Base-by-base conservation (phyloP, 2,113 vertebrate genomes). In the Gasterosteus nipponicus region DNA sequence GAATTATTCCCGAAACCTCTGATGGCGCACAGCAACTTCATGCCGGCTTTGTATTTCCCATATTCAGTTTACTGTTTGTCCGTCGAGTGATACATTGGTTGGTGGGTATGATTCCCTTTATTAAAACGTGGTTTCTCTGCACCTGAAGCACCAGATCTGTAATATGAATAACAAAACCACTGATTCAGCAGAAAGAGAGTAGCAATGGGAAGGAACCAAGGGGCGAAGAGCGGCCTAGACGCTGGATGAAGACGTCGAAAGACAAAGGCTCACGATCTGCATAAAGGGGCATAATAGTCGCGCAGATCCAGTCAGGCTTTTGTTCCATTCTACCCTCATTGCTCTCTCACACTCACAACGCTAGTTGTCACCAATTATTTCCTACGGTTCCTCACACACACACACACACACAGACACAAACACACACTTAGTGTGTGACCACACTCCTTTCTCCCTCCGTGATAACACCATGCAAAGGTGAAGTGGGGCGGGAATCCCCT, bases 401-500 rank as follows among this genome's bases (percentile, higher is more conserved):
- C 59, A 19, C 14, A 15, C 51, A 62, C 14, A 15, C 51, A 26
- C 22, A 62, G 57, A 64, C 73, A 33, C 70, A 65, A 44, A 77
- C 59, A 19, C 14, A 12, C 46, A 62, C 6, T 38, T 38, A 6
- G 35, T 38, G 35, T 11, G 29, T 15, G 64, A 59, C 76, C 85
- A 78, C 86, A 70, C 85, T 84, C 78, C 78, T 11, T 69, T 39
- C n/a, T 83, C 66, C 35, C 49, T 69, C 54, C 11, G 18, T 39
- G 64, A 38, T 4, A 38, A 38, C 35, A 5, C 35, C 35, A 4
- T 38, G 35, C 4, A 6, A 38, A 38, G 4, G 10, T 33, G 31
- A n/a, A 70, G 57, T 58, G 61, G 57, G 46, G 38, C 10, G 85
- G 89, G 81, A 84, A 88, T 87, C 86, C 89, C 89, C 87, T 87